Base-by-base conservation (phyloP, 1,140 invertebrate genomes). In the Tetragnatha versicolor region DNA sequence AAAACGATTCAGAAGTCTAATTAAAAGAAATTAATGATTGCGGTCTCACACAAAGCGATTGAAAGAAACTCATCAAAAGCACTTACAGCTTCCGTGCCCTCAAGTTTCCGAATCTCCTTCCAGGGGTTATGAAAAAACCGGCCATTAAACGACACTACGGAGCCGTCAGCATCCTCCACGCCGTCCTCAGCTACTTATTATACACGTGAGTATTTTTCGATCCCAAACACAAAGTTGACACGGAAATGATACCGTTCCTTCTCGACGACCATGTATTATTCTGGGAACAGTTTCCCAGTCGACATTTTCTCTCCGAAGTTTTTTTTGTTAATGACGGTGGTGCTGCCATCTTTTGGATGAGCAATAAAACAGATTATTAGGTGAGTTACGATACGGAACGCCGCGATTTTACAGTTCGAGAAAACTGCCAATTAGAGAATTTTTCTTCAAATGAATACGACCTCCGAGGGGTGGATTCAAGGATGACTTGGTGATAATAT, bases 281-380 rank as follows among this genome's bases (percentile, higher is more conserved):
- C 69, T 73, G n/a, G 51, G 69, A 72, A 73, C 9, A 33, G 60
- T 45, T 73, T 73, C 55, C 55, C 47, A 45, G 25, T 37, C 49
- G 33, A 45, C 25, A 68, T 42, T 45, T 65, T 42, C 45, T 37
- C 35, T 12, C 12, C 3, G 20, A 20, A 12, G 3, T 17, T 27
- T 42, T 25, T 45, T 42, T 37, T 25, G 37, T n/a, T 17, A 3
- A 31, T 42, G 12, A n/a, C 22, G 27, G 61, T 65, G 35, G 61
- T 65, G 61, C 35, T 65, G 61, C 61, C 61, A 65, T 65, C 61
- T 65, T 14, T 65, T 17, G 61, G 17, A 25, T 31, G 33, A 1
- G 37, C 35, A 25, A 17, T n/a, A n/a, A n/a, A n/a, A n/a, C n/a
- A n/a, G n/a, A n/a, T n/a, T n/a, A n/a, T n/a, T n/a, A n/a, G n/a